Base-by-base conservation (phyloP, 2,888 invertebrate genomes). In the Drosophila neutralis region DNA sequence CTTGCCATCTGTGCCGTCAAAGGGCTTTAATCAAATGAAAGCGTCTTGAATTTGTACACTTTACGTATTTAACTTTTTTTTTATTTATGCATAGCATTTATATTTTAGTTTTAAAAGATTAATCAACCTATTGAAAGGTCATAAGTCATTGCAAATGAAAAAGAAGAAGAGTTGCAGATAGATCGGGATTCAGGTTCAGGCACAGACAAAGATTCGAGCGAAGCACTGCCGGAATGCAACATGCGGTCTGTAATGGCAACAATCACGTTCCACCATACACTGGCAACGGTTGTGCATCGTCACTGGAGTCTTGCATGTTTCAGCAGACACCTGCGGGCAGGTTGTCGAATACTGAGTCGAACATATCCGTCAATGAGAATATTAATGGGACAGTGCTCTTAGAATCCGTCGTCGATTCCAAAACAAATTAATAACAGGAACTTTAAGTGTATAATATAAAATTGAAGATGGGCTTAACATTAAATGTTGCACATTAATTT, bases 341-440 rank as follows among this genome's bases (percentile, higher is more conserved):
- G 84, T 69, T 75, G 31, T 51, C 80, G 8, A 60, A 64, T 8
- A 61, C 69, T 0, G 73, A 73, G 10, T 76, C 82, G 1, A 49
- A 49, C 7, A 76, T 78, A 10, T 85, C 79, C 3, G 69, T 65
- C 13, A 83, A 73, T 15, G 83, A 53, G 33, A 35, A 53, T 35
- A 53, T 24, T 21, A 53, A 81, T 36, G 35, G 31, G 0, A 51
- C 67, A 7, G 66, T 69, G 0, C 7, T 73, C 4, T 74, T 67
- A 10, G 77, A 74, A 18, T 27, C 36, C 1, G 74, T 78, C 24
- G 62, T 69, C 27, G 67, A 77, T 15, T 8, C 2, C 18, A 77
- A 74, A 42, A n/a, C 49, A 11, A 63, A 93, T 94, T 31, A 11
- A 45, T 45, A 21, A 21, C 45, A 4, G 45, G 4, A 45, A 45